Conservation (phyloP, 1,140 invertebrate species). For the Heliothis virescens region DNA sequence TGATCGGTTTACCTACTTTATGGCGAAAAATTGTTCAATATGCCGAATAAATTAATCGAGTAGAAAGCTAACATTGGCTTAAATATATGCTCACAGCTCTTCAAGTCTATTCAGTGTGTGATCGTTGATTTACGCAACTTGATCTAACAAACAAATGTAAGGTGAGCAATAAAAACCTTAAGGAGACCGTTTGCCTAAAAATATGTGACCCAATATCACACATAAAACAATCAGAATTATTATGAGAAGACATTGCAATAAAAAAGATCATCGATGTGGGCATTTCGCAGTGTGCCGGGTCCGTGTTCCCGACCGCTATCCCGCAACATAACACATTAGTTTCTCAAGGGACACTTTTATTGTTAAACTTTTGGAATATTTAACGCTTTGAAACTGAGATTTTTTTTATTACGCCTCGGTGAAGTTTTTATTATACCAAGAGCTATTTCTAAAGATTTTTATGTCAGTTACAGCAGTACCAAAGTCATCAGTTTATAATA, state of each 20-base stretch:
- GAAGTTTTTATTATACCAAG: conserved; percentile 70
- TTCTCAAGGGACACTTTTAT: conserved; percentile 65
- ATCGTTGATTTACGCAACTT: background rate
- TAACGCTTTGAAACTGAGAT: conserved; percentile 65
- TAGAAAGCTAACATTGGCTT: no score
- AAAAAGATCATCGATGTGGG: conserved; percentile 18
- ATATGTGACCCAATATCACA: conserved; percentile 24
- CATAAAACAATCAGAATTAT: conserved; percentile 26
- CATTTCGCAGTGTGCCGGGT: background rate
- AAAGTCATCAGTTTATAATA: conserved; percentile 66
- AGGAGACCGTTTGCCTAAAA: conserved; percentile 1
- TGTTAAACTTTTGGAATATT: conserved; percentile 72
- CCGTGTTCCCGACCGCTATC: background rate
- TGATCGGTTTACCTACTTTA: no score
- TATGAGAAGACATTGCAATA: conserved; percentile 38
- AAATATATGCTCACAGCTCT: no score
- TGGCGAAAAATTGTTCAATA: no score
- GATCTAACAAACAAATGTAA: background rate
- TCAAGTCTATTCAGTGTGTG: no score
- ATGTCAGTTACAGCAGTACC: conserved; percentile 64
- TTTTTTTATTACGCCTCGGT: conserved; percentile 69
- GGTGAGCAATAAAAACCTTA: conserved; percentile 1
- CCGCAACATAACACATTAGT: conserved; percentile 55
- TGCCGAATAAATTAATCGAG: no score
- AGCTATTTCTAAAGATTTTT: conserved; percentile 71